A percentile compares a stretch with the other conserved stretches of the same genome.
These are phyloP conservation scores for Drosophila dives DNA, from an alignment of 2,888 invertebrate species.

Conservation along the genomic window DNA sequence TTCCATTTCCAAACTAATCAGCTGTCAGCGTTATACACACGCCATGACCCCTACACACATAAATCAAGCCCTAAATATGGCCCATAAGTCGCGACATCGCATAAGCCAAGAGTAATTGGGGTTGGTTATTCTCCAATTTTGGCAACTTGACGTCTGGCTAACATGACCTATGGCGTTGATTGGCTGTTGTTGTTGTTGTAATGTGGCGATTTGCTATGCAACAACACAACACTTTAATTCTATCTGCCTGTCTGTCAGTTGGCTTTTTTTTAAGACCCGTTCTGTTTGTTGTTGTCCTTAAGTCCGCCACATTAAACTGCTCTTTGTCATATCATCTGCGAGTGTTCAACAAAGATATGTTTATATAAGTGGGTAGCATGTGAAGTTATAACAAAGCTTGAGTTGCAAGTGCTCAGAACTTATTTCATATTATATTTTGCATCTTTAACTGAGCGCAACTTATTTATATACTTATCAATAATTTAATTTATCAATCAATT, in stretches of 20 bases:
- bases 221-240: slow-evolving; percentile 55
- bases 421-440: not conserved
- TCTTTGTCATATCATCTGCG: slow-evolving; percentile 48
- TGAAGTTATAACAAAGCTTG: slow-evolving; percentile 3
- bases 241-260: slow-evolving; percentile 10
- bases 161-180: slow-evolving; percentile 14
- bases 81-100: slow-evolving; percentile 76
- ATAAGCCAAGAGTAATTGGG: slow-evolving; percentile 56
- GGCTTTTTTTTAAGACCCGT: slow-evolving; percentile 40
- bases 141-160: slow-evolving; percentile 33
- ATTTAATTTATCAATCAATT: too few relatives aligned
- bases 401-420: not conserved
- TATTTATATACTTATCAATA: not conserved
- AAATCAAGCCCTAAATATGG: slow-evolving; percentile 68
- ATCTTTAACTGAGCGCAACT: not conserved
- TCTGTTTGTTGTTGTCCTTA: slow-evolving; percentile 56
- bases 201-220: slow-evolving; percentile 56
- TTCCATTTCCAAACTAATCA: not conserved
- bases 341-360: slow-evolving; percentile 12
- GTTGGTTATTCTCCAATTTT: not conserved
- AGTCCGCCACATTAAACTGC: slow-evolving; percentile 36
- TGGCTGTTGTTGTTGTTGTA: slow-evolving; percentile 12
- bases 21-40: not conserved
- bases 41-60: slow-evolving; percentile 28
- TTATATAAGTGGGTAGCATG: slow-evolving; percentile 5